Percentiles rank a stretch among this genome's conserved stretches.
Evolutionary conservation across 2,888 invertebrate genomes (phyloP).

Genomic region (Lasiommata megera): DNA sequence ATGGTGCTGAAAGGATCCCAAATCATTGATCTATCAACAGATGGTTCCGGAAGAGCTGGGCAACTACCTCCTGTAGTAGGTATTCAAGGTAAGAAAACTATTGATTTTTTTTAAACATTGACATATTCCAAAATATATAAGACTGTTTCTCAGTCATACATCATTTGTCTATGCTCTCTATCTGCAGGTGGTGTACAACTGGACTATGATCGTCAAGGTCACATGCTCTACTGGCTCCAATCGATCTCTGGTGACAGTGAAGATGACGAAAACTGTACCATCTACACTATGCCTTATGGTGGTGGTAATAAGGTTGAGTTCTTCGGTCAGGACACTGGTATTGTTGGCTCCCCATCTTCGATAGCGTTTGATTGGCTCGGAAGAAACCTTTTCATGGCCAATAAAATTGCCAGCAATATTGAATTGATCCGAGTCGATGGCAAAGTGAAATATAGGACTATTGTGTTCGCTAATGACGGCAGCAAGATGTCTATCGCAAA

Average conservation of each 20-base stretch:
- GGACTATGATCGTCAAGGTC: slow-evolving; percentile 94
- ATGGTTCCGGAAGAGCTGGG: slow-evolving; percentile 88
- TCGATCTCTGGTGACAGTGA: slow-evolving; percentile 84
- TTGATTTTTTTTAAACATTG: too few relatives aligned
- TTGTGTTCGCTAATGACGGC: slow-evolving; percentile 95
- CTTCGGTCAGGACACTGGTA: slow-evolving; percentile 90
- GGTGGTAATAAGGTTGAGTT: slow-evolving; percentile 90
- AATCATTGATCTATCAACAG: slow-evolving; percentile 91
- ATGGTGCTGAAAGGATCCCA: slow-evolving; percentile 95
- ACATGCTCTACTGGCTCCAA: slow-evolving; percentile 94
- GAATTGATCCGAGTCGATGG: slow-evolving; percentile 94
- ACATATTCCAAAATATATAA: too few relatives aligned
- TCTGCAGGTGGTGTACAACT: slow-evolving; percentile 90
- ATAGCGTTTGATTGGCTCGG: slow-evolving; percentile 99
- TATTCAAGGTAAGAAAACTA: slow-evolving; percentile 68
- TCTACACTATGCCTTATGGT: slow-evolving; percentile 90
- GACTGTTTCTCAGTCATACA: too few relatives aligned
- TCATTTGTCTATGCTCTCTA: too few relatives aligned
- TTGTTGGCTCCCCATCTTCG: slow-evolving; percentile 94
- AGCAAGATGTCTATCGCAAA: slow-evolving; percentile 91
- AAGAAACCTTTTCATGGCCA: slow-evolving; percentile 95
- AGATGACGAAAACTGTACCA: slow-evolving; percentile 91
- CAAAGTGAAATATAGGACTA: slow-evolving; percentile 89
- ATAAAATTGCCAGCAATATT: slow-evolving; percentile 93
- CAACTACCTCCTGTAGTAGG: slow-evolving; percentile 94